Percentiles rank a stretch among this genome's conserved stretches.
Evolutionary conservation across 2,113 vertebrate species (phyloP).

Genomic region (Cephalopterus ornatus): DNA sequence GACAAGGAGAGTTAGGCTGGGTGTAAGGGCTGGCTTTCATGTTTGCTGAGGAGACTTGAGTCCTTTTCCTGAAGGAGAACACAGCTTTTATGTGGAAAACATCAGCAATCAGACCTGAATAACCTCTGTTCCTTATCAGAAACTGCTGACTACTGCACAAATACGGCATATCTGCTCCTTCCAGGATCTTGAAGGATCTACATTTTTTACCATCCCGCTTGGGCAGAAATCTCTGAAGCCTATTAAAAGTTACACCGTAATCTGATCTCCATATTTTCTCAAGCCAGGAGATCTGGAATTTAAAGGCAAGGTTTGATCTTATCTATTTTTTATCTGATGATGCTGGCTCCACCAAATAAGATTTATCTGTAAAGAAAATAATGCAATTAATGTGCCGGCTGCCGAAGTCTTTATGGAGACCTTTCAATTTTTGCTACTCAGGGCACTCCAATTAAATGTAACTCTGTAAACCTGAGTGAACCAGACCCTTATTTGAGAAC

Average conservation of each 20-base stretch:
- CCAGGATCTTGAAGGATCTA: constrained; percentile 60
- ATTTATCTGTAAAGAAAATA: constrained; percentile 77
- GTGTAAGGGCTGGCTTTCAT: constrained; percentile 69
- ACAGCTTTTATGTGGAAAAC: constrained; percentile 80
- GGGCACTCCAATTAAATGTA: constrained; percentile 53
- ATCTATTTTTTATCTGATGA: constrained; percentile 77
- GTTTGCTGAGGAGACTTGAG: constrained; percentile 72
- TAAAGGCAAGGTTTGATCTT: constrained; percentile 82
- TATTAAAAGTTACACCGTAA: constrained; percentile 23
- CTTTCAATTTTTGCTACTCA: constrained; percentile 14
- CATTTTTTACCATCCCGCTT: not conserved
- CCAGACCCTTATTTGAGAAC: constrained; percentile 34
- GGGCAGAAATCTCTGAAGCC: constrained; percentile 45
- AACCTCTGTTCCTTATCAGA: constrained; percentile 72
- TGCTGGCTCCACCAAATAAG: constrained; percentile 74
- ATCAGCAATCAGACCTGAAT: constrained; percentile 73
- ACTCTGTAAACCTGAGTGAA: constrained; percentile 37
- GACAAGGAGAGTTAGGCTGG: constrained; percentile 58
- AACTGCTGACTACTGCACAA: constrained; percentile 76
- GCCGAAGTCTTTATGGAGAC: constrained; percentile 21
- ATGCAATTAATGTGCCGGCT: constrained; percentile 56
- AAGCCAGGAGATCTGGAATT: constrained; percentile 69
- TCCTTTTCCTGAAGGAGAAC: constrained; percentile 72
- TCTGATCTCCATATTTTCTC: constrained; percentile 46
- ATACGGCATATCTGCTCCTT: constrained; percentile 63